phyloP scores from a whole-genome alignment of 2,888 invertebrate genomes.

The Ditula angustiorana region DNA sequence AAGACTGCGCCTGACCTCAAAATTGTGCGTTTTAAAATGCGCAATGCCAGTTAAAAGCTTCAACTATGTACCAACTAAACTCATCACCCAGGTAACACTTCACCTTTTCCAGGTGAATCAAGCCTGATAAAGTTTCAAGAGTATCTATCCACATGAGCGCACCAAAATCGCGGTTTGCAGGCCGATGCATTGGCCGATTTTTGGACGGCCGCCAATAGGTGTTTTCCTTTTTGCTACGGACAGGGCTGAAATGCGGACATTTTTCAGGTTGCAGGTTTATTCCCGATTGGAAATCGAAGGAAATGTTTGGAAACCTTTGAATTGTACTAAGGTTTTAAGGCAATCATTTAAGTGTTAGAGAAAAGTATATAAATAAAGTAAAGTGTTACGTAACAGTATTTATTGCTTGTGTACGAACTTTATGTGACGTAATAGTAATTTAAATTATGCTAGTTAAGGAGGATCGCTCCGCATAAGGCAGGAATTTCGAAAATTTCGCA shows the following conservation, averaged over 20 bases:
- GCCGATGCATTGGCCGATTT: constrained; percentile 57
- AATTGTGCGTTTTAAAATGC: too few relatives aligned
- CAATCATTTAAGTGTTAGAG: too few relatives aligned
- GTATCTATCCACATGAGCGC: constrained; percentile 61
- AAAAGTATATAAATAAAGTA: too few relatives aligned
- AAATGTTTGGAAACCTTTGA: not conserved
- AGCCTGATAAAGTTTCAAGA: constrained; percentile 48
- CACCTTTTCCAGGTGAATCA: constrained; percentile 43
- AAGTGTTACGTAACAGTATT: too few relatives aligned
- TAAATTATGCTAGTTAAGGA: too few relatives aligned
- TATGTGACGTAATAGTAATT: too few relatives aligned
- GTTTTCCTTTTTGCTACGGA: constrained; percentile 36
- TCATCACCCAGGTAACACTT: not conserved
- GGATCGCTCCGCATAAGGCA: too few relatives aligned
- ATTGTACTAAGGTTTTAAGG: not conserved
- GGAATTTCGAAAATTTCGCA: too few relatives aligned
- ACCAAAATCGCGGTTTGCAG: constrained; percentile 55
- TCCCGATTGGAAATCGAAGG: not conserved
- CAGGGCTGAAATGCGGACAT: constrained; percentile 21
- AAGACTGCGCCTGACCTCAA: too few relatives aligned
- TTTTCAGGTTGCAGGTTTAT: constrained; percentile 17
- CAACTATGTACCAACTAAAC: not conserved
- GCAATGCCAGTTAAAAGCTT: too few relatives aligned
- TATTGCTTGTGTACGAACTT: too few relatives aligned
- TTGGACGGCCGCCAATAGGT: constrained; percentile 57